These are phyloP conservation scores for Poeciliopsis paucimaculata DNA, from an alignment of 2,797 vertebrate species.

Conservation along the genomic window DNA sequence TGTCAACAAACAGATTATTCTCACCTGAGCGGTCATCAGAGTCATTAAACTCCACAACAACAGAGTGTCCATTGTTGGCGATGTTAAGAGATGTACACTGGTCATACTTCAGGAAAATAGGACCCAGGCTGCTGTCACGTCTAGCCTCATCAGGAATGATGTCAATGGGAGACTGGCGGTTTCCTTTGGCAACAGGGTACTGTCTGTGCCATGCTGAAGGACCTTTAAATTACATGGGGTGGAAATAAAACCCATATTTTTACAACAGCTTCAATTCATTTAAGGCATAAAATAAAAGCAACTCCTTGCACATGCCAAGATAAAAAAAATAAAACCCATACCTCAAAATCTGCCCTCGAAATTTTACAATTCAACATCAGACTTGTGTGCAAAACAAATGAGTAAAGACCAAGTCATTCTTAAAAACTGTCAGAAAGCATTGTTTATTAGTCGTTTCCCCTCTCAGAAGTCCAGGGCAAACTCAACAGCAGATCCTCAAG, in stretches of 20 bases:
- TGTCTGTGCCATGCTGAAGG: conserved; percentile 89
- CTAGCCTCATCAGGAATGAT: conserved; percentile 85
- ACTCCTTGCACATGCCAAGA: too few relatives aligned
- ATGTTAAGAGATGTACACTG: conserved; percentile 88
- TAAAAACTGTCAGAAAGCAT: background rate
- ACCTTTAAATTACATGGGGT: conserved; percentile 74
- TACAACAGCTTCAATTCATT: background rate
- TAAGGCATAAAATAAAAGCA: background rate
- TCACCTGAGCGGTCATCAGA: conserved; percentile 89
- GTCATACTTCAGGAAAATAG: conserved; percentile 86
- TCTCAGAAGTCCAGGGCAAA: background rate
- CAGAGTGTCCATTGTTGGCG: conserved; percentile 93
- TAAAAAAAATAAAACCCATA: background rate
- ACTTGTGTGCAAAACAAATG: background rate
- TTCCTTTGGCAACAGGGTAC: conserved; percentile 89
- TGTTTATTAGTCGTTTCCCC: background rate
- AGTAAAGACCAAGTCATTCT: background rate
- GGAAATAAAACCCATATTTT: background rate
- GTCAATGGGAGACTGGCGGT: conserved; percentile 93
- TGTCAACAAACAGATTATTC: conserved; percentile 15
- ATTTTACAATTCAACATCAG: background rate
- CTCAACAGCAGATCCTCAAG: background rate
- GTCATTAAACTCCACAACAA: conserved; percentile 93
- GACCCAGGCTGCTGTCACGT: conserved; percentile 84
- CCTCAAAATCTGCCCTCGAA: background rate